phyloP scores from a whole-genome alignment of 2,888 invertebrate species.

The Synanthedon myopaeformis region DNA sequence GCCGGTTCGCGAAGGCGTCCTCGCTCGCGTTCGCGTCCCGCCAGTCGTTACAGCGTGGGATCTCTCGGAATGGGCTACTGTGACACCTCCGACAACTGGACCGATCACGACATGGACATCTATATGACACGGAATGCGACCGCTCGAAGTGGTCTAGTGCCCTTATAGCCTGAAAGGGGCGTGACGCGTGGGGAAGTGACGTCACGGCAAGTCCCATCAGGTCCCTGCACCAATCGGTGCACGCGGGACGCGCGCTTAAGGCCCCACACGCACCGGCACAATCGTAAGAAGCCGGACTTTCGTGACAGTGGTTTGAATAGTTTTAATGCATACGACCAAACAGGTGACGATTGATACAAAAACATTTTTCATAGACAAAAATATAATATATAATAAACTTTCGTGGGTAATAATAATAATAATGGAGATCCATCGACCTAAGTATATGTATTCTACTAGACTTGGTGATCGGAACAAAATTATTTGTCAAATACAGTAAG shows the following conservation, averaged over 20 bases:
- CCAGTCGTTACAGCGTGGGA: constrained; percentile 83
- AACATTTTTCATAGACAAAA: too few relatives aligned
- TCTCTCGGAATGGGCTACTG: constrained; percentile 89
- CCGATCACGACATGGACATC: constrained; percentile 95
- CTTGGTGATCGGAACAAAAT: too few relatives aligned
- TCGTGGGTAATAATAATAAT: too few relatives aligned
- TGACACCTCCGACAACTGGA: constrained; percentile 93
- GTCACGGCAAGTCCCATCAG: constrained; percentile 18
- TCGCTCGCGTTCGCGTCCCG: constrained; percentile 83
- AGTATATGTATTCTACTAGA: too few relatives aligned
- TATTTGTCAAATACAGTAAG: too few relatives aligned
- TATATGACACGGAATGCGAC: constrained; percentile 94
- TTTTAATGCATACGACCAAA: too few relatives aligned
- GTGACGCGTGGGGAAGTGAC: constrained; percentile 12
- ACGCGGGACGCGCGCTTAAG: constrained; percentile 22
- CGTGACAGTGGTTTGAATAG: constrained; percentile 2
- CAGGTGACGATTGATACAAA: too few relatives aligned
- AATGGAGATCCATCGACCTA: too few relatives aligned
- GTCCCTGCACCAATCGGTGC: constrained; percentile 30
- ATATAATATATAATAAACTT: too few relatives aligned
- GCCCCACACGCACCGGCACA: constrained; percentile 11
- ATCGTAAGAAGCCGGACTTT: constrained; percentile 8
- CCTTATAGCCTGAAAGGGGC: constrained; percentile 72
- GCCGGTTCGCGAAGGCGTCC: constrained; percentile 78
- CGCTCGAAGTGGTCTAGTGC: constrained; percentile 85